Percentiles rank a stretch among this genome's conserved stretches.
phyloP scores from a whole-genome alignment of 2,888 invertebrate species.

The Parascotia fuliginaria region DNA sequence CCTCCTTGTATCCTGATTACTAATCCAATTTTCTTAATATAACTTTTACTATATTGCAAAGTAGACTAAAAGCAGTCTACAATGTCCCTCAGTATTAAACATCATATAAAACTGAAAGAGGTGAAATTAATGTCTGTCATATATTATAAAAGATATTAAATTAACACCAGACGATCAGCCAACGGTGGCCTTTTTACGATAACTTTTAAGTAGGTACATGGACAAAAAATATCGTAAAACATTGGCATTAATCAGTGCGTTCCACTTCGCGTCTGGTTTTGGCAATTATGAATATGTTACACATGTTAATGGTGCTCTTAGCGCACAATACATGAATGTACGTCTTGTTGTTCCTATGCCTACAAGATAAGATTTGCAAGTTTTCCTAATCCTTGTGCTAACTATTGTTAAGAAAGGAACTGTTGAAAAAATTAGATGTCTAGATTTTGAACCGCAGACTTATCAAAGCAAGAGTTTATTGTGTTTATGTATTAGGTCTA shows the following conservation, averaged over 20 bases:
- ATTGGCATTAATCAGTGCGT: constrained; percentile 58
- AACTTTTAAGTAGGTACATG: constrained; percentile 37
- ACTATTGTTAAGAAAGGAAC: neutral
- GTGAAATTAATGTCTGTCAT: neutral
- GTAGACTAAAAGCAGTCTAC: too few relatives aligned
- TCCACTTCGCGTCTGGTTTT: constrained; percentile 70
- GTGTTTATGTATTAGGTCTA: too few relatives aligned
- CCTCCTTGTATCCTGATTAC: too few relatives aligned
- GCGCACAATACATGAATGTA: constrained; percentile 25
- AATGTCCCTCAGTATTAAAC: too few relatives aligned
- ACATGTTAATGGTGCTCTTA: constrained; percentile 31
- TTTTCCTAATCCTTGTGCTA: constrained; percentile 2
- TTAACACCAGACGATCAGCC: constrained; percentile 19
- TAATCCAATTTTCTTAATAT: too few relatives aligned
- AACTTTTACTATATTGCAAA: too few relatives aligned
- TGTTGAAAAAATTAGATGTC: neutral
- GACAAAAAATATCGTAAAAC: constrained; percentile 58
- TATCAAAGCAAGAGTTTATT: too few relatives aligned
- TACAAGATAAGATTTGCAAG: neutral
- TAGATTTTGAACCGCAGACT: neutral
- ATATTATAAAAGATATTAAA: neutral
- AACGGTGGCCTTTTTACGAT: constrained; percentile 58
- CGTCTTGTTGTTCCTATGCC: neutral
- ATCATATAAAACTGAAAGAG: neutral
- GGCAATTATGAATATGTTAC: constrained; percentile 58